Percentiles rank a stretch among this genome's conserved stretches.
phyloP scores from a whole-genome alignment of 2,888 invertebrate genomes.

The Lasioglossum lativentre region DNA sequence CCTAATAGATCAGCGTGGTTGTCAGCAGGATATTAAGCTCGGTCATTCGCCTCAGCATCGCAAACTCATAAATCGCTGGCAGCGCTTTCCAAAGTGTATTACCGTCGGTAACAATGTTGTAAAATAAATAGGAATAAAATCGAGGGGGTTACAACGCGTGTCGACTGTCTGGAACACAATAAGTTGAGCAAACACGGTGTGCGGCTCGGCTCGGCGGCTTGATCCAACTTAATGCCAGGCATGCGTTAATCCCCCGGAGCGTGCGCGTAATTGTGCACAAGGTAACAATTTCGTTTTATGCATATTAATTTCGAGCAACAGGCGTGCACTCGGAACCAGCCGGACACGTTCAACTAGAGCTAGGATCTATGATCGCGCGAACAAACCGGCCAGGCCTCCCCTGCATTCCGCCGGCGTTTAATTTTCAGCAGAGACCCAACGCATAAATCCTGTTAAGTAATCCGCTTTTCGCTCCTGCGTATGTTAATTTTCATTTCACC shows the following conservation, averaged over 20 bases:
- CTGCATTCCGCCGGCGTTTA: slow-evolving; percentile 27
- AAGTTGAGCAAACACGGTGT: background rate
- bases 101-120: slow-evolving; percentile 3
- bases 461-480: slow-evolving; percentile 29
- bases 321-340: slow-evolving; percentile 12
- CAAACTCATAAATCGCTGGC: background rate
- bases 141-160: background rate
- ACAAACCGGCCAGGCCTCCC: background rate
- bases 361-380: background rate
- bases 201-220: background rate
- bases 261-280: slow-evolving; percentile 24
- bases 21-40: background rate
- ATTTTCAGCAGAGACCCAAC: slow-evolving; percentile 32
- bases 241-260: slow-evolving; percentile 16
- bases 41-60: background rate
- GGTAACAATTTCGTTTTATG: slow-evolving; percentile 23
- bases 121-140: background rate
- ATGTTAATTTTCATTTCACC: slow-evolving; percentile 54
- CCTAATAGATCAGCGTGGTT: background rate
- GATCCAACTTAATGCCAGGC: background rate
- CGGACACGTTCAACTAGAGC: slow-evolving; percentile 22
- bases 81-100: background rate
- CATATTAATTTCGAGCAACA: slow-evolving; percentile 43
- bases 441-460: slow-evolving; percentile 50
- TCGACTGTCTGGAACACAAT: background rate